Base-by-base conservation (phyloP, 2,797 vertebrate genomes). In the Galaxias olidus region DNA sequence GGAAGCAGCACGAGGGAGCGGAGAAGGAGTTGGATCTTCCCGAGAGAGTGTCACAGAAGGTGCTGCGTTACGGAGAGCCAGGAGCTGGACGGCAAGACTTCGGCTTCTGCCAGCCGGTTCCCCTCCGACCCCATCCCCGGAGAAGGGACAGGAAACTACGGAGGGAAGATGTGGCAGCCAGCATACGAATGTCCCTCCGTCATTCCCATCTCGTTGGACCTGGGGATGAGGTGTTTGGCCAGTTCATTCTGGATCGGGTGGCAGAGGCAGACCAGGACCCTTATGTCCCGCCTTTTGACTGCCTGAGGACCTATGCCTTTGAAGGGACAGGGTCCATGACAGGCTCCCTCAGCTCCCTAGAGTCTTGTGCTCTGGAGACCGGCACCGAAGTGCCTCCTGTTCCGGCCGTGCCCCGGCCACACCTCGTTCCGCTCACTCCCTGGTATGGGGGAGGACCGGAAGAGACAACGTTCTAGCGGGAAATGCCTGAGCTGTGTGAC, bases 331-430 rank as follows among this genome's bases (percentile, higher is more conserved):
- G 95, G 1, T 98, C 97, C 0, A 57, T 77, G 4, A 83, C 95
- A 0, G 95, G 93, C 12, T 98, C 97, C 1, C 90, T 98, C 56
- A 98, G 96, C 79, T 98, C 96, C 0, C 19, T 98, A 52, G 94
- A 83, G 1, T 97, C 94, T 0, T 62, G 6, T 0, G 3, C 1
- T 0, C 4, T 7, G 0, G 93, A 94, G 63, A 72, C 78, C 19
- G 83, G 61, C 63, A 78, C 85, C 0, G 92, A 94, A 46, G 75
- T 64, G 20, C 75, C 71, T 0, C 42, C 84, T 8, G 84, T 76
- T 56, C 78, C 85, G 10, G 10, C n/a, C 57, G 88, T 86, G 18
- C 72, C 88, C 73, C 92, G 85, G 48, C 87, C 90, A 46, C 76
- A 58, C 13, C 81, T 92, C 66, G 80, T 92, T 15, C 86, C 85